These are phyloP conservation scores for Deilephila elpenor DNA, from an alignment of 2,888 invertebrate genomes.

Conservation along the genomic window DNA sequence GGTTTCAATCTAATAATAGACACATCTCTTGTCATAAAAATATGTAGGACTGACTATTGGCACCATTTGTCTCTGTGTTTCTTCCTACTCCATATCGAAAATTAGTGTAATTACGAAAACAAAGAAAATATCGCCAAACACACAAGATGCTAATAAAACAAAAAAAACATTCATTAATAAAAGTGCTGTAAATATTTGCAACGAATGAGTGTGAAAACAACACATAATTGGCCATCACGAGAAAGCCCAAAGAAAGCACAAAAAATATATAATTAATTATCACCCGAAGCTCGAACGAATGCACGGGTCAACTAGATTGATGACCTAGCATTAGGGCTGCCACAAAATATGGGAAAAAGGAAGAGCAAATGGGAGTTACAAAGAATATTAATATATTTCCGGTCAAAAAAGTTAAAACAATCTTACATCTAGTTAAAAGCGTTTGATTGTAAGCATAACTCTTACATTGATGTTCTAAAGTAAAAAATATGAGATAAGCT, in stretches of 20 bases:
- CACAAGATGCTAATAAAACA: not conserved
- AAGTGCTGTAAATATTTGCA: not conserved
- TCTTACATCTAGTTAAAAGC: too few species aligned
- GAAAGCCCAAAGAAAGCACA: conserved; percentile 1
- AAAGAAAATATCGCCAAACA: too few species aligned
- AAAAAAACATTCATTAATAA: not conserved
- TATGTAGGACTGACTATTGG: too few species aligned
- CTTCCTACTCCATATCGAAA: too few species aligned
- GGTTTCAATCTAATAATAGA: too few species aligned
- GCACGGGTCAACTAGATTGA: conserved; percentile 20
- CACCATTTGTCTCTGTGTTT: too few species aligned
- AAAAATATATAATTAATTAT: conserved; percentile 21
- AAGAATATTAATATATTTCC: not conserved
- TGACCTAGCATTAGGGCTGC: conserved; percentile 7
- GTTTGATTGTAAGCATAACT: too few species aligned
- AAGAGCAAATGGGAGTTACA: not conserved
- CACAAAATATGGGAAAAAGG: not conserved
- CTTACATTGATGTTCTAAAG: too few species aligned
- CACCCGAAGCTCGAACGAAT: conserved; percentile 11
- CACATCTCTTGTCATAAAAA: too few species aligned
- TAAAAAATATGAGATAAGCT: too few species aligned
- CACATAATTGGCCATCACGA: not conserved
- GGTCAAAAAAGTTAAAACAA: too few species aligned
- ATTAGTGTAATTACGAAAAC: too few species aligned
- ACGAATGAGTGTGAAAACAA: not conserved